These are phyloP conservation scores for Echinops telfairi DNA, from an alignment of 2,113 vertebrate genomes.

Conservation along the genomic window DNA sequence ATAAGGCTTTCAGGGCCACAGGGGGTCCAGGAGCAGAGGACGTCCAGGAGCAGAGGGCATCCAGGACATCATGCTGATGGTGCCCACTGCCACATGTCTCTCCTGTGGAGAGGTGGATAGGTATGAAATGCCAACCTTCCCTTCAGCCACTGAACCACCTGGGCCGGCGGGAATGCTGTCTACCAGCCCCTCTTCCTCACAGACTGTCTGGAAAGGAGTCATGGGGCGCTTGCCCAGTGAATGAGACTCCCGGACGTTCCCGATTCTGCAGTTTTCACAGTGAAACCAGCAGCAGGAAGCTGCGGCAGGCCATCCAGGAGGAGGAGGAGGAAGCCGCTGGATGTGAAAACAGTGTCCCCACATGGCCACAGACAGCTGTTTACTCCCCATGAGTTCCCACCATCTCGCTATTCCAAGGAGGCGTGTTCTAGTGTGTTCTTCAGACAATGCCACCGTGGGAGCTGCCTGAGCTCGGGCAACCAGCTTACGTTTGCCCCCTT, in stretches of 20 bases:
- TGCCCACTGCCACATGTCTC: not conserved
- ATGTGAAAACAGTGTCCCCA: not conserved
- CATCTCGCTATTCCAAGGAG: not conserved
- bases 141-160: not conserved
- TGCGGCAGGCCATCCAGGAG: not conserved
- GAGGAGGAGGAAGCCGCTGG: slow-evolving; percentile 57
- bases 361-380: slow-evolving; percentile 37
- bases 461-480: too few relatives aligned
- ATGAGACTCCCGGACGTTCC: not conserved
- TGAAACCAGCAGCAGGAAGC: not conserved
- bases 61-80: too few relatives aligned
- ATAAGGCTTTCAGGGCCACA: too few relatives aligned
- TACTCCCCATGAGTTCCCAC: not conserved
- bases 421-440: not conserved
- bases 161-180: not conserved
- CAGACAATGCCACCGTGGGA: too few relatives aligned
- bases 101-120: not conserved
- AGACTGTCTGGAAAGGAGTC: not conserved
- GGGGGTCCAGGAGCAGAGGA: too few relatives aligned
- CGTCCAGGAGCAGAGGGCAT: too few relatives aligned
- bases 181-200: not conserved
- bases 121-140: not conserved
- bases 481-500: too few relatives aligned
- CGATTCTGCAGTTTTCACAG: slow-evolving; percentile 9
- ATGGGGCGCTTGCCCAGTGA: not conserved